phyloP scores from a whole-genome alignment of 2,888 invertebrate genomes.

The Carcina quercana region DNA sequence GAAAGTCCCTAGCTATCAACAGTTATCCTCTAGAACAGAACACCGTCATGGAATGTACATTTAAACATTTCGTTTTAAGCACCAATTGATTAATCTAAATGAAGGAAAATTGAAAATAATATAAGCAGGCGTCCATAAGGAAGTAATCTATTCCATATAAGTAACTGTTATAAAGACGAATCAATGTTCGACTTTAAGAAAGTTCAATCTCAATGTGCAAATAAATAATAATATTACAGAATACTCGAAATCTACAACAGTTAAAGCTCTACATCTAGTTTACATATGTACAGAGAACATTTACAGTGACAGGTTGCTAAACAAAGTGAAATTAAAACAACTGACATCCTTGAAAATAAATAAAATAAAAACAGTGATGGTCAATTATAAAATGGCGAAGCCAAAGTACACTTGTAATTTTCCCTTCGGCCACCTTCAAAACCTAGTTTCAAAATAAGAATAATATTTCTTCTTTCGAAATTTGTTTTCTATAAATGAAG shows the following conservation, averaged over 20 bases:
- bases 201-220: constrained; percentile 20
- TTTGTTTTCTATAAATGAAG: no score
- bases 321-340: no score
- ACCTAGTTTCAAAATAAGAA: no score
- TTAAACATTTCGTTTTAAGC: constrained; percentile 17
- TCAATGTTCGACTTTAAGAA: background rate
- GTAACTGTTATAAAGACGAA: background rate
- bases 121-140: background rate
- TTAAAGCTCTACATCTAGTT: constrained; percentile 67
- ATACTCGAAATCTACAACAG: constrained; percentile 50
- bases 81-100: constrained; percentile 16
- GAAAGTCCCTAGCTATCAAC: background rate
- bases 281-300: constrained; percentile 62
- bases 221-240: constrained; percentile 32
- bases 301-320: no score
- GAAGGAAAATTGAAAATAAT: background rate
- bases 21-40: constrained; percentile 1
- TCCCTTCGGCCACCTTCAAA: no score
- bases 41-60: constrained; percentile 18
- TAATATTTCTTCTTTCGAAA: no score
- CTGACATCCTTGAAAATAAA: no score
- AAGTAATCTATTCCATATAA: background rate
- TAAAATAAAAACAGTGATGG: no score
- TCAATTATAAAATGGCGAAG: no score
- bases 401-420: no score